Conservation (phyloP, 2,113 vertebrate genomes). For the Taxidea taxus region DNA sequence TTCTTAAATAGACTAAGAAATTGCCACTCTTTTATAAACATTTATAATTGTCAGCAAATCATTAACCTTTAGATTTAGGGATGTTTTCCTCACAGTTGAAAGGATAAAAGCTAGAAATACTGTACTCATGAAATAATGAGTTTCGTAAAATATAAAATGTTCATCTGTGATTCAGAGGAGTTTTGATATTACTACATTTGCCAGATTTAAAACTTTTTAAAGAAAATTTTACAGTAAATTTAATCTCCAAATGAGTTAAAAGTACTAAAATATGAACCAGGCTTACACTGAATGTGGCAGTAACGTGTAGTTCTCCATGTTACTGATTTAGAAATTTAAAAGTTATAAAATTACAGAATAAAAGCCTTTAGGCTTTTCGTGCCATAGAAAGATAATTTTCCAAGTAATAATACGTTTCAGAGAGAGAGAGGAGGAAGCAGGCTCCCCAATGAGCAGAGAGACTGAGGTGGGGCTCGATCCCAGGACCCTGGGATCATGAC, state of each 20-base stretch:
- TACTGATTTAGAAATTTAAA: constrained; percentile 66
- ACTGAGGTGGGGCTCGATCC: too few species aligned
- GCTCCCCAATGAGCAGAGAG: too few species aligned
- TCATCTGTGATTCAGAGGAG: background rate
- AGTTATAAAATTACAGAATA: constrained; percentile 56
- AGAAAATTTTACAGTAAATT: background rate
- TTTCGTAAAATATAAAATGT: constrained; percentile 16
- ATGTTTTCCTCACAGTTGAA: background rate
- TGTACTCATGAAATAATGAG: background rate
- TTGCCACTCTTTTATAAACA: constrained; percentile 1
- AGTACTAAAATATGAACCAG: background rate
- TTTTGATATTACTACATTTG: background rate
- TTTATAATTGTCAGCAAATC: constrained; percentile 4
- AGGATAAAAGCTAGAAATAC: background rate
- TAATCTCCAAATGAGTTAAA: background rate
- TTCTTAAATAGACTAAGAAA: constrained; percentile 22
- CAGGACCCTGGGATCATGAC: too few species aligned
- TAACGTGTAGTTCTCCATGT: constrained; percentile 4
- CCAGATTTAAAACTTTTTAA: background rate
- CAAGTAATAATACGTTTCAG: background rate
- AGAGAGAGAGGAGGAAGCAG: too few species aligned
- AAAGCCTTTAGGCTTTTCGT: constrained; percentile 43
- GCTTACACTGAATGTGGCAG: constrained; percentile 21
- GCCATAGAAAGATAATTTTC: constrained; percentile 21
- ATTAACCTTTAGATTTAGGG: constrained; percentile 32